phyloP scores from a whole-genome alignment of 1,140 invertebrate genomes.

The Drosophila littoralis region DNA sequence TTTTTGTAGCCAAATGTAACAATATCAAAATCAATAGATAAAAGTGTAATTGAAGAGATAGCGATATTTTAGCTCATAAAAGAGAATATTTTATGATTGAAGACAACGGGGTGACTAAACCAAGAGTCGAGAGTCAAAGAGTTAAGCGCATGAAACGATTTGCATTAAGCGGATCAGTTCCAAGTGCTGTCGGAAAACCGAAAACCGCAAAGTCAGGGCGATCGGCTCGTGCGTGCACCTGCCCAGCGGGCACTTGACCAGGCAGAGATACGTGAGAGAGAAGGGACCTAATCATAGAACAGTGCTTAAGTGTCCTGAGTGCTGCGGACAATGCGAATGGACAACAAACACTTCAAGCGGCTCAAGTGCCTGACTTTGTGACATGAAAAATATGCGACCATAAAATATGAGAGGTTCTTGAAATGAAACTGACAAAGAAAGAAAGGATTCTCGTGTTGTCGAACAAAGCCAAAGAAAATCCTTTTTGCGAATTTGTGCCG shows the following conservation, averaged over 20 bases:
- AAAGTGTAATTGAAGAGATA: no score
- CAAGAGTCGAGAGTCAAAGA: conserved; percentile 53
- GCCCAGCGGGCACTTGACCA: conserved; percentile 57
- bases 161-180: conserved; percentile 63
- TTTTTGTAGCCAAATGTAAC: no score
- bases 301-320: conserved; percentile 38
- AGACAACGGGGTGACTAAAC: conserved; percentile 17
- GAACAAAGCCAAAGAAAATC: conserved; percentile 58
- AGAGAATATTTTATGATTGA: no score
- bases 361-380: conserved; percentile 67
- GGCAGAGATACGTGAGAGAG: conserved; percentile 7
- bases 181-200: conserved; percentile 43
- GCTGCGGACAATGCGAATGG: conserved; percentile 42
- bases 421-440: conserved; percentile 18
- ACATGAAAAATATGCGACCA: conserved; percentile 54
- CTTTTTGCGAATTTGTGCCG: conserved; percentile 72
- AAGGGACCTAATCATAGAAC: not conserved
- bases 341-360: conserved; percentile 68
- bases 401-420: conserved; percentile 76
- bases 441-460: conserved; percentile 65
- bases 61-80: no score
- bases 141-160: conserved; percentile 67
- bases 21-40: no score
- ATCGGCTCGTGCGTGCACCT: conserved; percentile 74
- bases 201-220: conserved; percentile 61